Base-by-base conservation (phyloP, 2,113 vertebrate genomes). In the Myocastor coypus region DNA sequence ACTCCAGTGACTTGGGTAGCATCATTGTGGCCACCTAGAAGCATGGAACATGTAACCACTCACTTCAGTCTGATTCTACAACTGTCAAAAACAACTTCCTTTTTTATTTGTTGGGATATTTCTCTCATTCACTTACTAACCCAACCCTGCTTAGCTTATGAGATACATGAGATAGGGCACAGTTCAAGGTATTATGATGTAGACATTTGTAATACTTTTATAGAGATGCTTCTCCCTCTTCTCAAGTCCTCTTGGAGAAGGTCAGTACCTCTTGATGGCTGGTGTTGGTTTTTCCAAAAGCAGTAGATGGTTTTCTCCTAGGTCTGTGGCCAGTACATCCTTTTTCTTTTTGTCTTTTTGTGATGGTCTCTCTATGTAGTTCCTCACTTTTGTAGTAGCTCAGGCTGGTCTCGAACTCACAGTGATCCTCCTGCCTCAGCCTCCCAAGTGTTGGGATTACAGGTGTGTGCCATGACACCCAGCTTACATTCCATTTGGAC, bases 281-380 rank as follows among this genome's bases (percentile, higher is more conserved):
- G 61, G 89, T 46, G 57, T 84, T 69, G 61, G 55, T 78, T 96
- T 94, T 95, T 80, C 52, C 40, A 73, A 84, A 95, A 90, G n/a
- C 40, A 87, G 50, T n/a, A 52, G 40, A 32, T 42, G 83, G 42
- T 80, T 57, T 40, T 63, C 94, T 85, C 78, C 91, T 57, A 66
- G 71, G 57, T 82, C 17, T 57, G 84, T 82, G 40, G 50, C 42
- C 7, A 28, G 34, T 20, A 37, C 6, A 66, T 34, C 34, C 28
- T 83, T 46, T 46, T 46, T 46, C 8, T 46, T 46, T 46, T 46
- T 46, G 46, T 46, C 46, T 46, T 46, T 46, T 46, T 46, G 46
- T 5, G 46, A 46, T 8, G 8, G 46, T 4, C 5, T 46, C 46
- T 46, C 46, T 46, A 46, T 46, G 46, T 8, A 46, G 46, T 46